phyloP scores from a whole-genome alignment of 2,797 vertebrate species.

The Pangasius larnaudii region DNA sequence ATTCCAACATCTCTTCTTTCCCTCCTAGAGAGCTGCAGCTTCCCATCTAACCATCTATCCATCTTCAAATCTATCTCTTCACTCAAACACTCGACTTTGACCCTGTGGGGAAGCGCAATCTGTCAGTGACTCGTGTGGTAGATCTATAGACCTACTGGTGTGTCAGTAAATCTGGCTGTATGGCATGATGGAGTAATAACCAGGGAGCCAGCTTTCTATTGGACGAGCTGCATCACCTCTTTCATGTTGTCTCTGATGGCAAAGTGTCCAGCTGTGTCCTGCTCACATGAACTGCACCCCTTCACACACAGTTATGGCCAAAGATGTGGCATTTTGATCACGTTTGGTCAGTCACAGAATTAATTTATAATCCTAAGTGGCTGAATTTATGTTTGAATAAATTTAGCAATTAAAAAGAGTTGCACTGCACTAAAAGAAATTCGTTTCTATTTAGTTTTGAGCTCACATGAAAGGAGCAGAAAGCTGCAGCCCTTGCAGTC shows the following conservation, averaged over 20 bases:
- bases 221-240: constrained; percentile 3
- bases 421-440: constrained; percentile 6
- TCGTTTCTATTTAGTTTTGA: neutral
- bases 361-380: neutral
- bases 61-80: constrained; percentile 31
- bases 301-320: constrained; percentile 9
- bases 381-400: neutral
- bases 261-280: constrained; percentile 33
- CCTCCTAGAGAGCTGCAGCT: constrained; percentile 18
- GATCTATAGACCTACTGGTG: constrained; percentile 48
- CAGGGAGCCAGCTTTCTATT: constrained; percentile 12
- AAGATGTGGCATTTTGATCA: constrained; percentile 3
- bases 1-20: constrained; percentile 2
- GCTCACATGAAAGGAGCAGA: constrained; percentile 1
- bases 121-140: constrained; percentile 34
- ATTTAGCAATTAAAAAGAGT: neutral
- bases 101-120: constrained; percentile 16
- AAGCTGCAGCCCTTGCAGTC: constrained; percentile 19
- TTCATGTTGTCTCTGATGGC: constrained; percentile 37
- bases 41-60: constrained; percentile 27
- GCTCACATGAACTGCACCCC: constrained; percentile 28
- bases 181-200: constrained; percentile 45
- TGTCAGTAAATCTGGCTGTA: constrained; percentile 44
- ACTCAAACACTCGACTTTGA: constrained; percentile 7
- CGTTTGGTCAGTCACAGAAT: neutral